Conservation (phyloP, 2,113 vertebrate species). For the Diadophis punctatus region DNA sequence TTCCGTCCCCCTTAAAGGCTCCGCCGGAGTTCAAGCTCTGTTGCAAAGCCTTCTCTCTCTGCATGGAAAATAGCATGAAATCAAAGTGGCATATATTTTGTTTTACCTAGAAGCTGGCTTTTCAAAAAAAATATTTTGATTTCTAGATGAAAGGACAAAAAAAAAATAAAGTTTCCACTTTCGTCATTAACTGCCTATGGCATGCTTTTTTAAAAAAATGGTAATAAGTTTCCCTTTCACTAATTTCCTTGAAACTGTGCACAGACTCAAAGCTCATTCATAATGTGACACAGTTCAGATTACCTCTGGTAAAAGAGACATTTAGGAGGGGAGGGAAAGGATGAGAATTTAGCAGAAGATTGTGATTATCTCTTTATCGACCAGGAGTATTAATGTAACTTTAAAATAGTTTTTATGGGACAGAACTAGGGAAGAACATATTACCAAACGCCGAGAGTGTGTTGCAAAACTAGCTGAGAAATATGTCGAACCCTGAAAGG, state of each 20-base stretch:
- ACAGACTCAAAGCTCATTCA: background rate
- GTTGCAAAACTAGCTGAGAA: background rate
- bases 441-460: background rate
- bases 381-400: background rate
- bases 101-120: background rate
- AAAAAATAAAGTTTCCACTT: constrained; percentile 28
- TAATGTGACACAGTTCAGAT: background rate
- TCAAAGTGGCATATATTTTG: constrained; percentile 24
- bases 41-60: constrained; percentile 20
- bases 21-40: constrained; percentile 33
- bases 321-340: too few relatives aligned
- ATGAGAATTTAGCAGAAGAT: background rate
- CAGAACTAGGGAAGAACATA: background rate
- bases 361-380: background rate
- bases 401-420: background rate
- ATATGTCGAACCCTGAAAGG: background rate
- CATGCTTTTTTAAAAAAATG: background rate
- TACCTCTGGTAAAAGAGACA: background rate
- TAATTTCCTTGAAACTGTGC: background rate
- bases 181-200: background rate
- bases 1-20: background rate
- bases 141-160: constrained; percentile 48
- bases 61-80: constrained; percentile 40
- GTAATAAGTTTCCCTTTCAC: background rate
- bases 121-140: constrained; percentile 52